Base-by-base conservation (phyloP, 2,797 vertebrate species). In the Diplodus sargus region DNA sequence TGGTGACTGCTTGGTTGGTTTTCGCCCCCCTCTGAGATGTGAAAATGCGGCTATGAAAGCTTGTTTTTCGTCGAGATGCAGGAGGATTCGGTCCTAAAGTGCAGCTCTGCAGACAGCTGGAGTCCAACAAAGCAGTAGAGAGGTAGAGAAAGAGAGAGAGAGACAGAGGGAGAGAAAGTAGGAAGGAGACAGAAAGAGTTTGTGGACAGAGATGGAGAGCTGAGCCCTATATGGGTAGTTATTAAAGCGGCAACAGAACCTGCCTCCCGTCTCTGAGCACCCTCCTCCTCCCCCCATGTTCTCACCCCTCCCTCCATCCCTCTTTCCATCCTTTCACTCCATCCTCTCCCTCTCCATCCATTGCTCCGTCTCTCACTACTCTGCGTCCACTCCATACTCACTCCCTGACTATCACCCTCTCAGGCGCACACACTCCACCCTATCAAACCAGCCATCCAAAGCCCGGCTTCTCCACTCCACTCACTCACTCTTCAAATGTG, bases 211-310 rank as follows among this genome's bases (percentile, higher is more conserved):
- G 90, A 90, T 91, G 92, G 85, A 92, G 87, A 88, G 81, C 62
- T 82, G 64, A 93, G 86, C 92, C 89, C 90, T 93, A 91, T 90
- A 89, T 88, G 93, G 91, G 86, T 89, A 91, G 88, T 85, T 95
- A 95, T 97, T 96, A 96, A 95, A 97, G 93, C 79, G 80, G 83
- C 86, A 89, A 63, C 72, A 83, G 78, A 93, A 92, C 90, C 92
- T 93, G 90, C 88, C 93, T 93, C 93, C 90, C 87, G 86, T 90
- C 90, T 83, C 91, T 79, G 48, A 30, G 91, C 93, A 92, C 86
- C 84, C 72, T 53, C 74, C 64, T 54, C 57, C 60, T 74, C 81
- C 78, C 76, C 72, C 76, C 62, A 74, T 73, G 58, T 76, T 74
- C 61, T 71, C 78, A 70, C 66, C 70, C 84, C 78, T 74, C 81